Conservation (phyloP, 2,113 vertebrate species). For the Myanophis thanlyinensis region DNA sequence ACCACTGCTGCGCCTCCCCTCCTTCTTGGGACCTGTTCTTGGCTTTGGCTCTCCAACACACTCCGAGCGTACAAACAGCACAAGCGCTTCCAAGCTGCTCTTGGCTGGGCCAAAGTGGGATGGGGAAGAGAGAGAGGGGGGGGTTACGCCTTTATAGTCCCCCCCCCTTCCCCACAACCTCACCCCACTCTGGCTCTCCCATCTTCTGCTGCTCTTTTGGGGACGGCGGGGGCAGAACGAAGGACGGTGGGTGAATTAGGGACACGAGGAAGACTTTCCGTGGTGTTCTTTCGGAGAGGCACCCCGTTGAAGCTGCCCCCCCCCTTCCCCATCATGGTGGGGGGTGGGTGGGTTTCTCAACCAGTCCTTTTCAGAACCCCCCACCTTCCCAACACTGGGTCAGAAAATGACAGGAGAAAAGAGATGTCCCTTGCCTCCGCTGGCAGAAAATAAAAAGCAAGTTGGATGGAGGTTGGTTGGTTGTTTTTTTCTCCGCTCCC, state of each 20-base stretch:
- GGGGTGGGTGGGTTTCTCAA: not conserved
- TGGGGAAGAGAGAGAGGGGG: not conserved
- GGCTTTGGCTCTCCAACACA: not conserved
- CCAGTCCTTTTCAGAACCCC: too few species aligned
- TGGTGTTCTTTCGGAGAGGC: not conserved
- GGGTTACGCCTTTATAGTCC: not conserved
- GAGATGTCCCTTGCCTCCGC: not conserved
- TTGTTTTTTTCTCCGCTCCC: not conserved
- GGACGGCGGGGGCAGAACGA: not conserved
- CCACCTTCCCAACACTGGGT: too few species aligned
- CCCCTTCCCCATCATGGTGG: accelerated
- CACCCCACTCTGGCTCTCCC: too few species aligned
- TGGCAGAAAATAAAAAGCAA: not conserved
- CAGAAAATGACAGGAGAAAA: not conserved
- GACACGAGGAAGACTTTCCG: not conserved
- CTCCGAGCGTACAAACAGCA: not conserved
- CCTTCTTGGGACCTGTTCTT: not conserved
- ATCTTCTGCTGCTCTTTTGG: slow-evolving; percentile 49
- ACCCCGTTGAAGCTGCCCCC: accelerated
- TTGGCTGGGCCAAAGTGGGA: not conserved
- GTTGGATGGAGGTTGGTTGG: not conserved
- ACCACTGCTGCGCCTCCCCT: too few species aligned
- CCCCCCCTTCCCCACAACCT: too few species aligned
- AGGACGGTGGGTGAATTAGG: not conserved
- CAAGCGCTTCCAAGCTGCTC: accelerated